Evolutionary conservation across 2,113 vertebrate genomes (phyloP), one percentile per base, ranked within the genome.

Genomic region (Vulpes vulpes): DNA sequence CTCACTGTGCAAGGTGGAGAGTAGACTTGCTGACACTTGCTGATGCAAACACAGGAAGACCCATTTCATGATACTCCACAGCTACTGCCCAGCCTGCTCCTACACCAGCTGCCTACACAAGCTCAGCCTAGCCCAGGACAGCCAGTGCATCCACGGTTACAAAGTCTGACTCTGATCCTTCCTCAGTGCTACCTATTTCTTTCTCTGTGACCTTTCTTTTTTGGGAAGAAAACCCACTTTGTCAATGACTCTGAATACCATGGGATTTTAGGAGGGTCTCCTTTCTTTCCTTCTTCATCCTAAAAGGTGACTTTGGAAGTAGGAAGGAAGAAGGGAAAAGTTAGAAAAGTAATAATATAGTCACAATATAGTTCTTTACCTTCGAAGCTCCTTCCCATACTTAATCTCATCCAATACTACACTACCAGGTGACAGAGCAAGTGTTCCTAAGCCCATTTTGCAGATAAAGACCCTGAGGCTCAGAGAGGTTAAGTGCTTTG

Each of bases 251-350:
- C 60, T 38, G 35, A 74, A 74, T 22, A 86, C 51, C 35, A 22
- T 62, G 67, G 65, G 80, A 25, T 59, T 80, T 67, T 19, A 76
- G 57, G 32, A 95, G 25, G 11, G 49, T 84, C 51, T 57, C 55
- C 60, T 93, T 84, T 97, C 62, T 83, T 51, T 84, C 79, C 19
- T 30, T 80, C 76, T 90, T 87, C 62, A 59, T 71, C n/a, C 32
- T 90, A 27, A 76, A 69, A 91, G 5, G 22, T 38, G 11, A 79
- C 30, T 88, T 93, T 57, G 14, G 67, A 69, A 69, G 8, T 73
- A 79, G 35, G 38, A 51, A 95, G 60, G 51, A 51, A 95, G 73
- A 82, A 64, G 55, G 67, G 35, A 57, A 64, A 94, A 94, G 35
- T 59, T 60, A 76, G 91, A 82, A 91, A 89, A 95, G 55, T 6